phyloP scores from a whole-genome alignment of 2,888 invertebrate species.

The Gymnoscelis rufifasciata region DNA sequence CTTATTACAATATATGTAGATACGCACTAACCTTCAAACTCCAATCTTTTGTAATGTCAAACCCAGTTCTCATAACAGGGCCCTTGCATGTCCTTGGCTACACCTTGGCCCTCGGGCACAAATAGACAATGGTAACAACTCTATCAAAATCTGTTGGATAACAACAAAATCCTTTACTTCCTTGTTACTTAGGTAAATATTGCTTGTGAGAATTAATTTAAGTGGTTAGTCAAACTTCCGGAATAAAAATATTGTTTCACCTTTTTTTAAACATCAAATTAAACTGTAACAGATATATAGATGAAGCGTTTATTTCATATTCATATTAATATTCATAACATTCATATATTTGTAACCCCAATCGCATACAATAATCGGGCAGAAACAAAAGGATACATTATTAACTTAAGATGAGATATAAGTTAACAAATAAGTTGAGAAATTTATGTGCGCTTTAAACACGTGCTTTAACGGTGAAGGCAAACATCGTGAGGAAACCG shows the following conservation, averaged over 20 bases:
- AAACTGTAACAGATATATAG: no score
- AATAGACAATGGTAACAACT: conserved; percentile 7
- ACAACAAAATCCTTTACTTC: conserved; percentile 5
- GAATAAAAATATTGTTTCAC: neutral
- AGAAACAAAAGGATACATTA: no score
- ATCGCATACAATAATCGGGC: no score
- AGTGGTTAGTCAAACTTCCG: conserved; percentile 5
- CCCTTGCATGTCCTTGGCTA: conserved; percentile 17
- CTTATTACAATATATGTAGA: no score
- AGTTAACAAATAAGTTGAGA: no score
- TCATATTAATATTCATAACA: no score
- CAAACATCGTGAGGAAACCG: no score
- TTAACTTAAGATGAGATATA: no score
- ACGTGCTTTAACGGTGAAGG: no score
- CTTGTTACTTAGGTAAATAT: conserved; percentile 3
- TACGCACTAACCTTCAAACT: conserved; percentile 25
- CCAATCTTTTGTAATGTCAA: conserved; percentile 17
- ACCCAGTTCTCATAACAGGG: conserved; percentile 21
- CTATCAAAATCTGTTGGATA: neutral
- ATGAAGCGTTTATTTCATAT: no score
- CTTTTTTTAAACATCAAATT: neutral
- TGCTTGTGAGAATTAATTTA: neutral
- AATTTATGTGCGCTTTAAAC: no score
- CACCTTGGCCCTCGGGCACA: conserved; percentile 7
- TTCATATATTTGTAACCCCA: no score